Base-by-base conservation (phyloP, 92 coral and sea anemone species). In the Palythoa grandiflora region DNA sequence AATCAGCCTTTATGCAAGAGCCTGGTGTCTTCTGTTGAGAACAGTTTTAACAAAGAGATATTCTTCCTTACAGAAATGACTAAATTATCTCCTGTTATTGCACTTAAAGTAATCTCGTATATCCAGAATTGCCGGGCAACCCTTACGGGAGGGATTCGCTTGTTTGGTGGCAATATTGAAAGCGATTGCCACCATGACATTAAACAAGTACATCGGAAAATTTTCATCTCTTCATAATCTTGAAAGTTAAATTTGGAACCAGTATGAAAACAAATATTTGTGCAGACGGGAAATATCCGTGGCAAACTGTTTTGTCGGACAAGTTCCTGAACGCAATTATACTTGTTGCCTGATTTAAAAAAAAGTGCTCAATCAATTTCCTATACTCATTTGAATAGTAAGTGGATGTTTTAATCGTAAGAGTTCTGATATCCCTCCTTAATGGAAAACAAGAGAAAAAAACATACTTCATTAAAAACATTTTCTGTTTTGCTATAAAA, bases 21-120 rank as follows among this genome's bases (percentile, higher is more conserved):
- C 84, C 94, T 71, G 80, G 74, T 55, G 72, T 71, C 53, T 48
- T 57, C 78, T 89, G 88, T 87, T 89, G 83, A 85, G 83, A 91
- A 91, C 89, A 81, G 89, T 83, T 78, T 77, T 73, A 88, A 91
- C 92, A 88, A 88, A 91, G 85, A 86, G 38, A 88, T 88, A 84
- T 81, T 83, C 57, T n/a, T 71, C 55, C 73, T 44, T 39, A 20
- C 38, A 15, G 61, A 81, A 81, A 81, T 47, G 44, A 47, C 75
- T 81, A 44, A 47, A 81, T 47, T 81, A 66, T 65, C 75, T 47
- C 75, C 11, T 50, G 38, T 40, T 55, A 59, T 8, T 60, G n/a
- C 12, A 60, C 47, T 53, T 8, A 59, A 40, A 28, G 75, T 50
- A 66, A 66, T 5, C 61, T 19, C 47, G 10, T 19, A 8, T 6